phyloP scores from a whole-genome alignment of 2,797 vertebrate species.

The Mus minutoides region DNA sequence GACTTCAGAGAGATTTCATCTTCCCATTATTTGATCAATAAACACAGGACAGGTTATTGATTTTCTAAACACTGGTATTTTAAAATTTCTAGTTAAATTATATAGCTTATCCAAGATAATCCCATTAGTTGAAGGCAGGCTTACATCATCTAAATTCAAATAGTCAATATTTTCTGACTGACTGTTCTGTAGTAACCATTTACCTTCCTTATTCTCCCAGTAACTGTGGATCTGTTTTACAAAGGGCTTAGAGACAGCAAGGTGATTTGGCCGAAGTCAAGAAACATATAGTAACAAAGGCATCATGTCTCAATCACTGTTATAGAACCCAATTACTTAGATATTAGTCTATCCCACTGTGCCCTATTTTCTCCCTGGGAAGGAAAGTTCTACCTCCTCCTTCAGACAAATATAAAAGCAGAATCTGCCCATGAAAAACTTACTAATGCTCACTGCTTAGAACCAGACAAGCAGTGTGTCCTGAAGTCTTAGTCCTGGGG shows the following conservation, averaged over 20 bases:
- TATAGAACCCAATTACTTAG: neutral
- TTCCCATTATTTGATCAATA: neutral
- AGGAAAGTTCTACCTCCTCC: neutral
- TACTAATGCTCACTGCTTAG: neutral
- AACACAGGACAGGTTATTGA: neutral
- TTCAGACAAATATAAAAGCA: neutral
- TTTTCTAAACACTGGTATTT: neutral
- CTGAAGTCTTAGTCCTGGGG: neutral
- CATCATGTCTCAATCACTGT: neutral
- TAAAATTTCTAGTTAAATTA: neutral
- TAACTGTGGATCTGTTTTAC: slow-evolving; percentile 6
- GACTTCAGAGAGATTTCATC: neutral
- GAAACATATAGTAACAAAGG: neutral
- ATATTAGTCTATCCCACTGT: neutral
- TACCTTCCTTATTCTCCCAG: neutral
- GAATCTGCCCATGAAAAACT: neutral
- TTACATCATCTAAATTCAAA: neutral
- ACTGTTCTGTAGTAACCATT: neutral
- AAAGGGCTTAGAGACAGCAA: neutral
- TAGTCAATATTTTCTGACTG: neutral
- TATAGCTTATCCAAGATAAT: neutral
- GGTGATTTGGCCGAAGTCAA: neutral
- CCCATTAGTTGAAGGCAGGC: neutral
- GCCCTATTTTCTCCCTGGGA: neutral
- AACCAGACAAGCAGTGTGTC: neutral